Evolutionary conservation across 1,140 invertebrate genomes (phyloP).

Genomic region (Ips typographus): DNA sequence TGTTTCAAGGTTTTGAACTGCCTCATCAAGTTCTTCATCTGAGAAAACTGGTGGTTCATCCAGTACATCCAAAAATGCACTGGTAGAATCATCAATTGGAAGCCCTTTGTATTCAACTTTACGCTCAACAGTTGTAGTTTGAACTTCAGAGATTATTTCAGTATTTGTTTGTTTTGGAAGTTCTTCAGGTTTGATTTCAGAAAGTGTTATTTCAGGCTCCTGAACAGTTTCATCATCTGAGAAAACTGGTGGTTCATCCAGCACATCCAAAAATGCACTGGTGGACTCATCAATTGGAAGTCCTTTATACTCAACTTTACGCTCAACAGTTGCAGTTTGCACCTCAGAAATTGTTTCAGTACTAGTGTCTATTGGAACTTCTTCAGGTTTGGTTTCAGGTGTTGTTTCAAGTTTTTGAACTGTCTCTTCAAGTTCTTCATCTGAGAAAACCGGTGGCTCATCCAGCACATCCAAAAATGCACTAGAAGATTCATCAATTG

Average conservation of each 20-base stretch:
- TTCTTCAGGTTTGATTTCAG: no score
- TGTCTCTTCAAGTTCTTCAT: constrained; percentile 20
- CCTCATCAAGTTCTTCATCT: constrained; percentile 30
- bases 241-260: constrained; percentile 55
- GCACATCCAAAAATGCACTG: constrained; percentile 50
- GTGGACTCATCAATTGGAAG: background rate
- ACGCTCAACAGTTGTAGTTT: background rate
- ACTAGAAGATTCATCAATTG: constrained; percentile 54
- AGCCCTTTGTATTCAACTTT: background rate
- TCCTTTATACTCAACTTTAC: background rate
- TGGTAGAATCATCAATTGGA: background rate
- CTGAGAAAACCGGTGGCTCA: constrained; percentile 53
- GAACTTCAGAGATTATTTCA: background rate
- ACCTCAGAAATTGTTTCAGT: no score
- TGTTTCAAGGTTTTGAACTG: background rate
- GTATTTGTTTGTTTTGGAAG: background rate
- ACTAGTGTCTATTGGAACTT: no score
- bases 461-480: constrained; percentile 58
- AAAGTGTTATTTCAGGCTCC: no score
- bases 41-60: constrained; percentile 54
- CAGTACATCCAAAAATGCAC: constrained; percentile 53
- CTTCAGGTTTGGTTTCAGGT: no score
- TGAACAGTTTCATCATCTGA: constrained; percentile 35
- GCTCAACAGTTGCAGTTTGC: no score
- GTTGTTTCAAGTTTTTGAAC: background rate